Evolutionary conservation across 2,797 vertebrate genomes (phyloP), one percentile per base, ranked within the genome.

Genomic region (Meda fulgida): DNA sequence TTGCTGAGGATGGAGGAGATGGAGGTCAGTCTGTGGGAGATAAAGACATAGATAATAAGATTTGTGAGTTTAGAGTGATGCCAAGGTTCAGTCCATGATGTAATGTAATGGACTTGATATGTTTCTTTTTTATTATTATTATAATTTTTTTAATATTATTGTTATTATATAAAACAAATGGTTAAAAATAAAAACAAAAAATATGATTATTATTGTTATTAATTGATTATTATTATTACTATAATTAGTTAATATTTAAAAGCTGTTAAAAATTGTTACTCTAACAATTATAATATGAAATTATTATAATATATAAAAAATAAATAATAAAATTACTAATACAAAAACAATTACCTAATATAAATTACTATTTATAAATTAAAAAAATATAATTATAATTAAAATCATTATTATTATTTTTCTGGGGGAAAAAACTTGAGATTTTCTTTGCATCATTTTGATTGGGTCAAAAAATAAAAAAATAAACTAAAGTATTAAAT

Each of bases 1-100:
- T 94, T 99, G 90, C 94, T 94, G 87, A 96, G 97, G 89, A 96
- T 99, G 96, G 97, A 99, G 90, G 97, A 99, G 91, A 99, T 99
- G 83, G 98, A 99, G 95, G 98, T 99, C 92, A 93, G 94, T 58
- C 75, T 72, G 66, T 58, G 29, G n/a, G n/a, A 11, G 21, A 19
- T 60, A 48, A 69, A 70, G 48, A 23, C 16, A 29, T 53, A 19
- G 34, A 38, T 70, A 26, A n/a, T 55, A 29, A 29, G 55, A 78
- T 26, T 63, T 78, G 19, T 66, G 16, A 60, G 53, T 19, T 60
- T 78, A 11, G 14, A 23, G 2, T 81, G n/a, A 43, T 71, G 67
- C 36, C 16, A 58, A 48, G 14, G 43, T 46, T 48, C 43, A 80
- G 43, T 43, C 4, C 5, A n/a, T 76, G 34, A 48, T 78, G 4